Evolutionary conservation across 2,797 vertebrate genomes (phyloP), one percentile per base, ranked within the genome.

Genomic region (Typhlichthys eigenmanni): DNA sequence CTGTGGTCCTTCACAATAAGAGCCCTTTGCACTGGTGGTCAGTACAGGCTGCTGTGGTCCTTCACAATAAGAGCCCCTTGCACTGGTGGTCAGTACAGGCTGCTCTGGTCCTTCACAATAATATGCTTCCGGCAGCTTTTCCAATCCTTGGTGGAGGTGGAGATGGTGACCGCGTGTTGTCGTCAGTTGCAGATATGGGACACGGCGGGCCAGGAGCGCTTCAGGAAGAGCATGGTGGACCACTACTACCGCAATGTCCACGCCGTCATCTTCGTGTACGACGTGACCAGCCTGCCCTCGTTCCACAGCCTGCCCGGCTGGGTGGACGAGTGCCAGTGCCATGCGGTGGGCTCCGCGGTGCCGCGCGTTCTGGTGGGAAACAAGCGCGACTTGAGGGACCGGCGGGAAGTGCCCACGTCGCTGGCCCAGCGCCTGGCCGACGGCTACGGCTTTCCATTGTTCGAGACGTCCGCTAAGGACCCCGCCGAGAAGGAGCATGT

Each of bases 201-300:
- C 82, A 93, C 92, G 0, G 92, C 92, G 0, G 92, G 92, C 46
- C 92, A 93, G 77, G 92, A 93, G 82, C 90, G 92, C 7, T 93
- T 93, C 82, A 79, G 92, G 63, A 92, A 91, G 76, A 93, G 92
- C 83, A 93, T 93, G 92, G 91, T 93, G 82, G 91, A 92, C 70
- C 92, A 93, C 75, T 93, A 93, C 79, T 93, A 93, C 78, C 88
- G 92, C 69, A 92, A 83, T 7, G 92, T 91, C 29, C 92, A 93
- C 0, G 92, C 92, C 0, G 82, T 93, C 75, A 89, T 94, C 83
- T 93, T 93, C 9, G 91, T 93, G 19, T 94, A 93, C 1, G 92
- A 94, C 6, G 81, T 92, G 62, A 91, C 89, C 69, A 92, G 79
- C 65, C 87, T 89, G 13, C 62, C 81, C 5, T 91, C 91, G 61